phyloP scores from a whole-genome alignment of 2,888 invertebrate genomes.

The Opisthograptis luteolata region DNA sequence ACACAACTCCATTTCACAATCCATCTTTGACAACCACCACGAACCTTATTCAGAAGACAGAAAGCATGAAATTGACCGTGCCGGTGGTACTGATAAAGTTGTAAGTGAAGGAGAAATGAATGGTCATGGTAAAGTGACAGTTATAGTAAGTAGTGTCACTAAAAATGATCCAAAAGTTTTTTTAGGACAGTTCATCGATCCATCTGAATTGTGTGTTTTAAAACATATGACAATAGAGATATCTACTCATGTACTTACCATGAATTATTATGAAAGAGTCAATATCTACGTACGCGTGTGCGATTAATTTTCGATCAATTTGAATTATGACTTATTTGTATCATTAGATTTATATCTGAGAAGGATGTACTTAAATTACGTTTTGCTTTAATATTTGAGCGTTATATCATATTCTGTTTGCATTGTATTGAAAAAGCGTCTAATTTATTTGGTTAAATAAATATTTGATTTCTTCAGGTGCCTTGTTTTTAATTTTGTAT shows the following conservation, averaged over 20 bases:
- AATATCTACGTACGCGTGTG: neutral
- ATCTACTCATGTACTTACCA: constrained; percentile 2
- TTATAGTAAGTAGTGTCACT: constrained; percentile 67
- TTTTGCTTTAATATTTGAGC: neutral
- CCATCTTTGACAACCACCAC: constrained; percentile 1
- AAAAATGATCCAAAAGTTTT: constrained; percentile 70
- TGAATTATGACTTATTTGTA: neutral
- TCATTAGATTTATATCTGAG: neutral
- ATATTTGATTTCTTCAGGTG: neutral
- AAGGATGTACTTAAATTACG: neutral
- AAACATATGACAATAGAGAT: constrained; percentile 14
- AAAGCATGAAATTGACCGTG: constrained; percentile 45
- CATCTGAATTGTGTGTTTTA: constrained; percentile 37
- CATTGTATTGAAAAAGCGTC: neutral
- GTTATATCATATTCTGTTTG: neutral
- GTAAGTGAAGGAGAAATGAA: constrained; percentile 62
- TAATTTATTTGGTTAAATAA: constrained; percentile 2
- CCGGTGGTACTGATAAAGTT: constrained; percentile 26
- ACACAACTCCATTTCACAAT: constrained; percentile 4
- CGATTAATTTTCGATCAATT: no score
- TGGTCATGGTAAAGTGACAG: constrained; percentile 64
- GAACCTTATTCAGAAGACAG: constrained; percentile 34
- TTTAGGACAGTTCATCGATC: constrained; percentile 76
- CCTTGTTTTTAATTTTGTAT: constrained; percentile 1
- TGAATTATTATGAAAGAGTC: constrained; percentile 3